Evolutionary conservation across 2,113 vertebrate genomes (phyloP).

Genomic region (Misgurnus mizolepis): DNA sequence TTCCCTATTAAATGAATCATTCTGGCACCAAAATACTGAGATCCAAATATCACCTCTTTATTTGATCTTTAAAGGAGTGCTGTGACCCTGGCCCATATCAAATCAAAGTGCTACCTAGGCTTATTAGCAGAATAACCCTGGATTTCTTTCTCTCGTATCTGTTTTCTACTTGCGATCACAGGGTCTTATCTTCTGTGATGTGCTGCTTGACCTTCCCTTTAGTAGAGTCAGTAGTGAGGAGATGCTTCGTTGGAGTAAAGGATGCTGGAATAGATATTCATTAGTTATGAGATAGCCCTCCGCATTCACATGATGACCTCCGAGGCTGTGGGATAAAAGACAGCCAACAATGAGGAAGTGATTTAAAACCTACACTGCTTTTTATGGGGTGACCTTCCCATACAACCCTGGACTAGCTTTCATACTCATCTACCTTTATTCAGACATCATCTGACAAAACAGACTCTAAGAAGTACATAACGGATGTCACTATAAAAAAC

Average conservation of each 20-base stretch:
- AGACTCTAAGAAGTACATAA: not conserved
- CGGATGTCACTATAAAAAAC: not conserved
- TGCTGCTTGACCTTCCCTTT: conserved; percentile 58
- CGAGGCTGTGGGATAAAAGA: conserved; percentile 38
- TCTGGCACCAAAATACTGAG: not conserved
- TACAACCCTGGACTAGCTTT: conserved; percentile 37
- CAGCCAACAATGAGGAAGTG: conserved; percentile 15
- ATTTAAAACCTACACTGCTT: conserved; percentile 39
- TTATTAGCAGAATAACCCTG: conserved; percentile 12
- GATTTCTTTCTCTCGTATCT: not conserved
- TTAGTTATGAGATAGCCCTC: conserved; percentile 34
- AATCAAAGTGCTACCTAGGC: conserved; percentile 26
- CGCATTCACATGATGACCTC: conserved; percentile 51
- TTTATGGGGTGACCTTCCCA: conserved; percentile 42
- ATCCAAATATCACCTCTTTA: conserved; percentile 33
- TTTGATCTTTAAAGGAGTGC: conserved; percentile 32
- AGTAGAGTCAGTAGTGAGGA: not conserved
- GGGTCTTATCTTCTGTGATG: conserved; percentile 42
- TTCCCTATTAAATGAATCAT: conserved; percentile 1
- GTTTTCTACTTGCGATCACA: conserved; percentile 25
- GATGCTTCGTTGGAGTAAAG: conserved; percentile 37
- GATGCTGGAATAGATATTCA: conserved; percentile 51
- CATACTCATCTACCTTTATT: conserved; percentile 20
- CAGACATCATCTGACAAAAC: conserved; percentile 36
- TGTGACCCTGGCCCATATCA: conserved; percentile 41